A percentile compares a stretch with the other conserved stretches of the same genome.
These are phyloP conservation scores for Brachyptera putata DNA, from an alignment of 2,888 invertebrate genomes.

Conservation along the genomic window DNA sequence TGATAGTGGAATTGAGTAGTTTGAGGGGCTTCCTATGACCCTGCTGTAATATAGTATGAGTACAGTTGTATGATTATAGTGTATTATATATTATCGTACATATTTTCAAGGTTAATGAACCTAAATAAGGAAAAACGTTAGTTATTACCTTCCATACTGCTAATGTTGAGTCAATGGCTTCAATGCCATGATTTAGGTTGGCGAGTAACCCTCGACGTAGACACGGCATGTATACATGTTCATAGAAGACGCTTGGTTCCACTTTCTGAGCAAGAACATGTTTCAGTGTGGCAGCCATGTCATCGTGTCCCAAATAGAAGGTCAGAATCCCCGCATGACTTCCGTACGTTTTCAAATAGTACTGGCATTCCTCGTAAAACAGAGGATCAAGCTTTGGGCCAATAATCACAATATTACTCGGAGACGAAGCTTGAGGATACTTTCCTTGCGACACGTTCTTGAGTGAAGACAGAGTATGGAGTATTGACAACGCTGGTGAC, in stretches of 20 bases:
- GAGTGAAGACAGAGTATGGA: conserved; percentile 47
- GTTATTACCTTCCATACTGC: conserved; percentile 60
- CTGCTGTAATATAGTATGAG: no score
- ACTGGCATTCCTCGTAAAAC: conserved; percentile 73
- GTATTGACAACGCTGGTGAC: conserved; percentile 48
- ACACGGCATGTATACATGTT: conserved; percentile 64
- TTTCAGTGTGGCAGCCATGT: conserved; percentile 61
- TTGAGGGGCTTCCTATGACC: no score
- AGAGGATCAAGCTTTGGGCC: conserved; percentile 48
- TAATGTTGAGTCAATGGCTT: conserved; percentile 60
- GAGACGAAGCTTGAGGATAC: conserved; percentile 20
- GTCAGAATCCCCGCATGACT: conserved; percentile 67
- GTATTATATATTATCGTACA: no score
- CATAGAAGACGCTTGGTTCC: conserved; percentile 65
- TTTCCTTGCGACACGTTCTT: conserved; percentile 42
- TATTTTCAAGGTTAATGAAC: no score
- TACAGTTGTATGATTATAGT: no score
- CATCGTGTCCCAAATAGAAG: conserved; percentile 71
- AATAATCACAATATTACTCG: conserved; percentile 24
- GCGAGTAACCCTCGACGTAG: conserved; percentile 60
- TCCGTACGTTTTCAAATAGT: conserved; percentile 77
- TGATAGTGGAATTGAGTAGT: no score
- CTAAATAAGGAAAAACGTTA: no score
- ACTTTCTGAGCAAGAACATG: conserved; percentile 66
- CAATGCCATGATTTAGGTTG: conserved; percentile 59